Evolutionary conservation across 2,113 vertebrate genomes (phyloP).

Genomic region (Thamnophis sirtalis): DNA sequence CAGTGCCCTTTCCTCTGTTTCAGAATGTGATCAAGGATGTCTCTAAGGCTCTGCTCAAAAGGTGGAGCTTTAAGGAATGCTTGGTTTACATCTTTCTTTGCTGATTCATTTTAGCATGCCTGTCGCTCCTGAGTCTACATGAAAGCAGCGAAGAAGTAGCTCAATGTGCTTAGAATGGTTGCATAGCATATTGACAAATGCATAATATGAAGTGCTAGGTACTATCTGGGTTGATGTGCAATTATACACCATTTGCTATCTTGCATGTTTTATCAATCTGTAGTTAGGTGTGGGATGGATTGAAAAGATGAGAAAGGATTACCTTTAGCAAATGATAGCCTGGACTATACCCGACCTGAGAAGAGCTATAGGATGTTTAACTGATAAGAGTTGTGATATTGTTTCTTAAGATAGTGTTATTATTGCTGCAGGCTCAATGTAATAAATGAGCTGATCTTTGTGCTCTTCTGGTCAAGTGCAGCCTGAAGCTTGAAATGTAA

Average conservation of each 20-base stretch:
- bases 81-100: background rate
- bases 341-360: conserved; percentile 14
- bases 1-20: background rate
- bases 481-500: background rate
- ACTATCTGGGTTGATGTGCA: conserved; percentile 13
- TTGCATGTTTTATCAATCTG: conserved; percentile 22
- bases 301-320: background rate
- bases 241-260: conserved; percentile 30
- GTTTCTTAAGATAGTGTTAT: background rate
- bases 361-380: background rate
- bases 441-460: conserved; percentile 15
- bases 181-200: background rate
- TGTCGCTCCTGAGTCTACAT: background rate
- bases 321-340: background rate
- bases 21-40: background rate
- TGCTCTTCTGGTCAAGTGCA: background rate
- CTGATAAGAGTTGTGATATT: background rate
- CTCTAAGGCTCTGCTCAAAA: background rate
- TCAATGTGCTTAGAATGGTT: conserved; percentile 13
- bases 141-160: conserved; percentile 8
- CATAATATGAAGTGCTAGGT: conserved; percentile 16
- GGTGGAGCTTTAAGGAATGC: background rate
- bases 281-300: background rate
- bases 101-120: conserved; percentile 24
- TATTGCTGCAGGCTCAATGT: background rate